A percentile compares a stretch with the other conserved stretches of the same genome.
These are phyloP conservation scores for Cassiopea andromeda DNA, from an alignment of 30 jellyfish, hydroid and myxozoan species.

Conservation along the genomic window DNA sequence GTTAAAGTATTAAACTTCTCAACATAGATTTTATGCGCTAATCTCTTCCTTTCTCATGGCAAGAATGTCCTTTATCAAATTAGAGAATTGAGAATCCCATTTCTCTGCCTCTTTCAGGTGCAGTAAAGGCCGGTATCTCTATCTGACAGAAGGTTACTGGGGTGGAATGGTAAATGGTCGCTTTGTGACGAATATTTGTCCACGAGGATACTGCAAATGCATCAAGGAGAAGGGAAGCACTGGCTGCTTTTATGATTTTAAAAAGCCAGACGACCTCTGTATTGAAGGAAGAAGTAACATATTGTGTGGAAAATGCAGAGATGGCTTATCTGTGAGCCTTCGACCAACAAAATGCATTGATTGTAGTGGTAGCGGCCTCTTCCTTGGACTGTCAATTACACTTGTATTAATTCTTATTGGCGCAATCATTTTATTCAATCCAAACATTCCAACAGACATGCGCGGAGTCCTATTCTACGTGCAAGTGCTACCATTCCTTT, in stretches of 20 bases:
- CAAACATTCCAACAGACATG: slow-evolving; percentile 49
- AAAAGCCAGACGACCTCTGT: slow-evolving; percentile 64
- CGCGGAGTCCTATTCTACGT: slow-evolving; percentile 68
- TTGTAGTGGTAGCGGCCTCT: slow-evolving; percentile 28
- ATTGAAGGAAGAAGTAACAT: slow-evolving; percentile 51
- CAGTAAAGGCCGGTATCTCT: slow-evolving; percentile 46
- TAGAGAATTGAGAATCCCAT: too few relatives aligned
- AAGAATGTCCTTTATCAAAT: too few relatives aligned
- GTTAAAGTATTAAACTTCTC: too few relatives aligned
- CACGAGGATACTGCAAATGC: slow-evolving; percentile 73
- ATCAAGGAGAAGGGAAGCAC: slow-evolving; percentile 3
- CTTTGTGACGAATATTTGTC: slow-evolving; percentile 64
- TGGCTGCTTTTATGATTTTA: slow-evolving; percentile 62
- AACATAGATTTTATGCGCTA: too few relatives aligned
- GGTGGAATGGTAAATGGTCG: slow-evolving; percentile 54
- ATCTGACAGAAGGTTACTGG: slow-evolving; percentile 66
- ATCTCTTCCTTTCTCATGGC: too few relatives aligned
- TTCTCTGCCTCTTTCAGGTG: slow-evolving; percentile 15
- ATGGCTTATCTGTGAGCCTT: slow-evolving; percentile 46
- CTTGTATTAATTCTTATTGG: slow-evolving; percentile 26
- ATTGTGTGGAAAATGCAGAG: slow-evolving; percentile 71
- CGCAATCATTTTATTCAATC: slow-evolving; percentile 46
- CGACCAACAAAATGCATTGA: slow-evolving; percentile 63
- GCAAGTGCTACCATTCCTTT: slow-evolving; percentile 69
- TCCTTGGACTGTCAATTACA: slow-evolving; percentile 32